Base-by-base conservation (phyloP, 2,888 invertebrate species). In the Suillia variegata region DNA sequence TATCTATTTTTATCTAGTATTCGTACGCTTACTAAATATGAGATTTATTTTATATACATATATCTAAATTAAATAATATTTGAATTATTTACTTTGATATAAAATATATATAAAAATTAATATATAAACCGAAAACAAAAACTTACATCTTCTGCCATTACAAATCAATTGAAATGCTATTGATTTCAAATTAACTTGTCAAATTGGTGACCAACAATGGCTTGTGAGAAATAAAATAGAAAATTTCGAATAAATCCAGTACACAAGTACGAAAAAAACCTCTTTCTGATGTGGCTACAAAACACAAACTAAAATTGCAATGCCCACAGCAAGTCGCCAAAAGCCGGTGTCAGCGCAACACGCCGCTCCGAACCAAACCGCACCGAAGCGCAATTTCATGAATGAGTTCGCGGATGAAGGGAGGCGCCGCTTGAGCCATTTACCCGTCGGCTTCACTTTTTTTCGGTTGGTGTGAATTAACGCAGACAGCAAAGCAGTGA, bases 231-330 rank as follows among this genome's bases (percentile, higher is more conserved):
- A 57, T 54, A 13, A 33, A 4, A 10, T 50, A n/a, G n/a, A n/a
- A n/a, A 15, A 47, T 20, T 17, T 24, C 24, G 24, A 17, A 17
- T 24, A 54, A 42, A 21, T 13, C 49, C 6, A 2, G 24, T 24
- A 22, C 4, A 49, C 5, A 13, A 47, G 60, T 67, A 62, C 63
- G 63, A 65, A 66, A 64, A 70, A 63, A 21, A 34, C 47, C 68
- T 71, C 6, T 26, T 26, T 6, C 26, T 26, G 5, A 6, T 5
- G 10, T 10, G 26, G 70, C 76, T 75, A 73, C 70, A 61, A 67
- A 71, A 70, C 65, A 62, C 67, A 71, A 73, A 76, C 76, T 76
- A 66, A 76, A 72, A 63, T 54, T 55, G 58, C 58, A 59, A 59
- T 56, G 61, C 18, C 56, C 67, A 62, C 38, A n/a, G 31, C 38